These are phyloP conservation scores for Nettapus auritus DNA, from an alignment of 2,113 vertebrate genomes.

Conservation along the genomic window DNA sequence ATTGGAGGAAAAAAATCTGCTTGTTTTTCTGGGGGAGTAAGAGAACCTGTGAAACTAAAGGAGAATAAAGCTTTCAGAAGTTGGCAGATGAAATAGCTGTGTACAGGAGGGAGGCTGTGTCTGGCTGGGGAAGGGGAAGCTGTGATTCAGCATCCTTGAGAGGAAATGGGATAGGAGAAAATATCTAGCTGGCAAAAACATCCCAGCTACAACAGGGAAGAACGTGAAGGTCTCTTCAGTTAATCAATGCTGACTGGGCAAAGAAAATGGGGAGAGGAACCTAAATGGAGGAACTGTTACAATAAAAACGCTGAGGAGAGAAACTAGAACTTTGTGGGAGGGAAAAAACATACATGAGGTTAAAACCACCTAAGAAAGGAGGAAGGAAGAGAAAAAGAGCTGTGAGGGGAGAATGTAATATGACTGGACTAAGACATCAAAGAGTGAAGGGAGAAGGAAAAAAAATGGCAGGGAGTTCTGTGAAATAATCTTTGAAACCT, in stretches of 20 bases:
- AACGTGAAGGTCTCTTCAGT: not conserved
- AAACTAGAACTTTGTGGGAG: not conserved
- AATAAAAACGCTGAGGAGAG: not conserved
- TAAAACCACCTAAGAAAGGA: not conserved
- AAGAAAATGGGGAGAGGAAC: not conserved
- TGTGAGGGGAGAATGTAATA: not conserved
- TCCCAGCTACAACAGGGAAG: not conserved
- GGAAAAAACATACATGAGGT: not conserved
- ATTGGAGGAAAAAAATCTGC: not conserved
- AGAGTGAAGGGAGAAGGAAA: not conserved
- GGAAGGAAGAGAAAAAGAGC: not conserved
- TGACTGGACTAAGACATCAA: fast-evolving
- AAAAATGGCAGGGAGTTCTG: not conserved
- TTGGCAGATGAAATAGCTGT: not conserved
- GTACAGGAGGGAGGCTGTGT: not conserved
- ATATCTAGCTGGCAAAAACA: not conserved
- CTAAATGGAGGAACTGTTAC: not conserved
- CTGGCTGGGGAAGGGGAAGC: not conserved
- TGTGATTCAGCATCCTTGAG: not conserved
- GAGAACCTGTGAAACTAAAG: not conserved
- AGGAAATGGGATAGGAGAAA: not conserved
- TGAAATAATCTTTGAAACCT: not conserved
- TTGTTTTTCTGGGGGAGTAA: fast-evolving
- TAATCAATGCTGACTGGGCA: not conserved
- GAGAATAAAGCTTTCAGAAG: not conserved